Conservation (phyloP, 1,140 invertebrate genomes). For the Solenopsis invicta region DNA sequence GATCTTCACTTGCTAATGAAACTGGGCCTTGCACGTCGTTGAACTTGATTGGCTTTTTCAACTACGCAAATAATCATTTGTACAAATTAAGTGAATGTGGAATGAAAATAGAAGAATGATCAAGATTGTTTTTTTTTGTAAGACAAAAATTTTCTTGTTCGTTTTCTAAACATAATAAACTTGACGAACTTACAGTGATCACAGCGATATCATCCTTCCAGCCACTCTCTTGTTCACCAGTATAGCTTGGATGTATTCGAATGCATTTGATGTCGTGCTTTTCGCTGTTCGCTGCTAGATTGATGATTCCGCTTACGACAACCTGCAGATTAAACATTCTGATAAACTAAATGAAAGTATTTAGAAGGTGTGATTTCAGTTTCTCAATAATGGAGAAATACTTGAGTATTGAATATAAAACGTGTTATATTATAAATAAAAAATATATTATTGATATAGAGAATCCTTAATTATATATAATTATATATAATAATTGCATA, state of each 20-base stretch:
- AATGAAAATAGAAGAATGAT: not conserved
- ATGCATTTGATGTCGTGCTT: conserved; percentile 1
- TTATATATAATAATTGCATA: too few species aligned
- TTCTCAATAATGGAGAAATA: not conserved
- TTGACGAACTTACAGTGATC: conserved; percentile 7
- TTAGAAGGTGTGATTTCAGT: not conserved
- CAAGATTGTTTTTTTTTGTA: not conserved
- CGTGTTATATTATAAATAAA: too few species aligned
- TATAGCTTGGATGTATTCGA: not conserved
- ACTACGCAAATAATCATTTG: not conserved
- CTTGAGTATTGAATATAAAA: not conserved
- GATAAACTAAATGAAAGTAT: not conserved
- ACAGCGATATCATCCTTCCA: conserved; percentile 34
- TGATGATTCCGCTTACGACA: not conserved
- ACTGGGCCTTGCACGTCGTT: conserved; percentile 10
- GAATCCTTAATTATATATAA: too few species aligned
- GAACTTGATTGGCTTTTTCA: conserved; percentile 2
- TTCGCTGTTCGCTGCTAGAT: not conserved
- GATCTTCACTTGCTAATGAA: conserved; percentile 21
- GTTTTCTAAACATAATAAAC: too few species aligned
- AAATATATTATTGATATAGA: too few species aligned
- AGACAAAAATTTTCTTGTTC: not conserved
- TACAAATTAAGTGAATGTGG: not conserved
- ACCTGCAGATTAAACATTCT: not conserved
- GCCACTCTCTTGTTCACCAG: too few species aligned